A percentile compares a stretch with the other conserved stretches of the same genome.
These are phyloP conservation scores for Saccostrea glomerata DNA, from an alignment of 1,140 invertebrate species.

Conservation along the genomic window DNA sequence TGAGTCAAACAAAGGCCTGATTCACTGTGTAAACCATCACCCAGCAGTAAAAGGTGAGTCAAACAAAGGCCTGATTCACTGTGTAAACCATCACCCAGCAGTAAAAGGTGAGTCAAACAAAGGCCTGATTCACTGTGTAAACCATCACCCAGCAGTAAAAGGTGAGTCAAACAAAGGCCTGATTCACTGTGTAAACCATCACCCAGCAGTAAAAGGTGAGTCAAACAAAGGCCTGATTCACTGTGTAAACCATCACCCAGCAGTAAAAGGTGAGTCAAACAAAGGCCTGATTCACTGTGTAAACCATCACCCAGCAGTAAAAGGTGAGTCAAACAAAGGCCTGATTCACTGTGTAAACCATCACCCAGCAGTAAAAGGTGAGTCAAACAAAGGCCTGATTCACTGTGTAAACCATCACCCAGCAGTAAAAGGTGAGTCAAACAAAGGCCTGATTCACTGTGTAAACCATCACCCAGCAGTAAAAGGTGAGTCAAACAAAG, in stretches of 20 bases:
- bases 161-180: slow-evolving; percentile 65
- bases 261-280: slow-evolving; percentile 52
- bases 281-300: slow-evolving; percentile 64
- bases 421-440: slow-evolving; percentile 52
- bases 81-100: slow-evolving; percentile 43
- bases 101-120: slow-evolving; percentile 57
- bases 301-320: slow-evolving; percentile 45
- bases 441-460: slow-evolving; percentile 64
- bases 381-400: slow-evolving; percentile 66
- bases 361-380: slow-evolving; percentile 37
- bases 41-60: slow-evolving; percentile 46
- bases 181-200: slow-evolving; percentile 53
- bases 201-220: slow-evolving; percentile 42
- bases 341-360: slow-evolving; percentile 56
- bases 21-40: slow-evolving; percentile 50
- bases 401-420: slow-evolving; percentile 50
- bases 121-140: slow-evolving; percentile 61
- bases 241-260: slow-evolving; percentile 52
- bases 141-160: slow-evolving; percentile 42
- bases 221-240: slow-evolving; percentile 65
- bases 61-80: slow-evolving; percentile 67
- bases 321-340: slow-evolving; percentile 62
- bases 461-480: slow-evolving; percentile 45
- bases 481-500: slow-evolving; percentile 60
- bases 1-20: slow-evolving; percentile 66